Percentiles rank a stretch among this genome's conserved stretches.
These are phyloP conservation scores for Enteromius unitaeniatus DNA, from an alignment of 2,797 vertebrate species.

Conservation along the genomic window DNA sequence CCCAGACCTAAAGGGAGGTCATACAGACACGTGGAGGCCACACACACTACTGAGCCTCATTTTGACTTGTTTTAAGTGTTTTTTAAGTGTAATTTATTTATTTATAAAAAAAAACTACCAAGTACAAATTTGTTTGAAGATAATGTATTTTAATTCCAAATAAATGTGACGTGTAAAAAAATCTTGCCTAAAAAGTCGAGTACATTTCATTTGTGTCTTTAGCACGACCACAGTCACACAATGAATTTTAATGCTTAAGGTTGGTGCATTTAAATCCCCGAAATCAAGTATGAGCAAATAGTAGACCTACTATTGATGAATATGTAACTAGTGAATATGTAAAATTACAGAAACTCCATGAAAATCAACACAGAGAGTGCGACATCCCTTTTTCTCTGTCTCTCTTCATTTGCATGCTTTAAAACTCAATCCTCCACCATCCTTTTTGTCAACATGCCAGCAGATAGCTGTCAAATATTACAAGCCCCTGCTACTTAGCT, in stretches of 20 bases:
- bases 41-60: too few relatives aligned
- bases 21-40: too few relatives aligned
- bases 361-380: constrained; percentile 35
- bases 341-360: constrained; percentile 13
- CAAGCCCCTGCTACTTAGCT: constrained; percentile 70
- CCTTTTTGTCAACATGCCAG: constrained; percentile 66
- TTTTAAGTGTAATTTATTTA: too few relatives aligned
- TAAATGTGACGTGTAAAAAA: neutral
- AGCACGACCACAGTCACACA: neutral
- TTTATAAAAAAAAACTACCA: too few relatives aligned
- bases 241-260: neutral
- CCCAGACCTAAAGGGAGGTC: too few relatives aligned
- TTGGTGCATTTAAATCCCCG: neutral
- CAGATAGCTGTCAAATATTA: constrained; percentile 70
- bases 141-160: too few relatives aligned
- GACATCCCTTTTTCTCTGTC: constrained; percentile 15
- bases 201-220: neutral
- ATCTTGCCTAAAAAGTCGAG: neutral
- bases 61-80: too few relatives aligned
- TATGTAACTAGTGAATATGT: constrained; percentile 7
- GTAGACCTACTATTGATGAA: neutral
- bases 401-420: constrained; percentile 49
- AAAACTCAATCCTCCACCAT: constrained; percentile 43
- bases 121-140: too few relatives aligned
- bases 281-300: neutral